Conservation (phyloP, 2,113 vertebrate genomes). For the Oncorhynchus nerka region DNA sequence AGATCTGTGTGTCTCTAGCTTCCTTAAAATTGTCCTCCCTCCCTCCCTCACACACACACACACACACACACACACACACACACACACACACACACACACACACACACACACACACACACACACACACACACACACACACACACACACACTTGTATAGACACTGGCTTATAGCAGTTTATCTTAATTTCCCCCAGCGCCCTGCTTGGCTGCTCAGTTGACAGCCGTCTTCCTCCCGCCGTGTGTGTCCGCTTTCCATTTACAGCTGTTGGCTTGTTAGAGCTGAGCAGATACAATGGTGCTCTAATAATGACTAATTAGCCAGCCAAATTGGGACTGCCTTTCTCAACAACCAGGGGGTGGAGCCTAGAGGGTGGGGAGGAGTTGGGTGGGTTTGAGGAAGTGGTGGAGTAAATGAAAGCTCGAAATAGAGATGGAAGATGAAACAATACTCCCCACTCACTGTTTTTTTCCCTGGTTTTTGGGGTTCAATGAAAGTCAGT, state of each 20-base stretch:
- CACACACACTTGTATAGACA: background rate
- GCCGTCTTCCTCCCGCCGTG: slow-evolving; percentile 32
- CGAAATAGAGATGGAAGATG: too few species aligned
- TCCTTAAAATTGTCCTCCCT: background rate
- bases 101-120: slow-evolving; percentile 1
- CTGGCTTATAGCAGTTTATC: slow-evolving; percentile 51
- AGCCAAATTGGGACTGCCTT: slow-evolving; percentile 41
- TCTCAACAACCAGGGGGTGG: slow-evolving; percentile 20
- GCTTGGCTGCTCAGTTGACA: slow-evolving; percentile 51
- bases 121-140: background rate
- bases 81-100: background rate
- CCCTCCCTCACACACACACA: background rate
- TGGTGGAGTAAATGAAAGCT: background rate
- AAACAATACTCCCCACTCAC: too few species aligned
- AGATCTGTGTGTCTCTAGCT: slow-evolving; percentile 25
- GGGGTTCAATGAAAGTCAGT: too few species aligned
- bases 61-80: background rate
- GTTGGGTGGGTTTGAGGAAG: slow-evolving; percentile 2
- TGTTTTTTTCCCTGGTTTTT: too few species aligned
- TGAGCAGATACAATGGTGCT: slow-evolving; percentile 14
- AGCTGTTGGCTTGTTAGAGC: background rate
- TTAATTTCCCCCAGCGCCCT: slow-evolving; percentile 46
- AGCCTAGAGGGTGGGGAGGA: background rate
- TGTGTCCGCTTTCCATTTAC: slow-evolving; percentile 38
- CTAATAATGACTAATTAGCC: slow-evolving; percentile 64